These are phyloP conservation scores for Malurus leucopterus DNA, from an alignment of 2,797 vertebrate species.

Conservation along the genomic window DNA sequence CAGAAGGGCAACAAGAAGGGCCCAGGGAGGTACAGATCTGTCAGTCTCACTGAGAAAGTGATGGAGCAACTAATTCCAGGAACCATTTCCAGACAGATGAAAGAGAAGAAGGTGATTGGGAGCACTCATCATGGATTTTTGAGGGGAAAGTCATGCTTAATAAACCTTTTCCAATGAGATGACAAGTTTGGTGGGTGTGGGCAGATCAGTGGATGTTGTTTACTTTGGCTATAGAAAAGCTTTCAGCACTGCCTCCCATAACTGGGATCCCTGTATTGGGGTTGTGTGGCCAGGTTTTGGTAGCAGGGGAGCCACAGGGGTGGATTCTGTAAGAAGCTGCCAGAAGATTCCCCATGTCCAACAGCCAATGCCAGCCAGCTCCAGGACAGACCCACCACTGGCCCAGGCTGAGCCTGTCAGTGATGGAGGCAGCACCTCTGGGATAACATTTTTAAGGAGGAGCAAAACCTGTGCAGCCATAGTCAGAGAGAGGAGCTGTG, in stretches of 20 bases:
- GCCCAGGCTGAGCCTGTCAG: fast-evolving
- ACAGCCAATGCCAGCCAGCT: background rate
- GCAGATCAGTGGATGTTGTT: background rate
- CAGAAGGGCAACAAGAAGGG: background rate
- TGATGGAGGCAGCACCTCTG: fast-evolving
- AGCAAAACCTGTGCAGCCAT: background rate
- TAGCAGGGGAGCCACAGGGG: background rate
- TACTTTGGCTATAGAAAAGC: background rate
- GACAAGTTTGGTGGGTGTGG: background rate
- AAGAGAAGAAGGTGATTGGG: background rate
- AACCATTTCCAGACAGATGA: background rate
- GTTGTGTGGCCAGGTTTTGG: background rate
- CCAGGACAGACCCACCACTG: background rate
- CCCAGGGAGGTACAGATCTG: background rate
- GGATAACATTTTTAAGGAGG: background rate
- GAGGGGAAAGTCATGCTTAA: background rate
- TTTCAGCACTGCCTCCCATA: fast-evolving
- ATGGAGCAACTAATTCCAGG: background rate
- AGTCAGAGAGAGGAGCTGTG: background rate
- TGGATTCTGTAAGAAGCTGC: background rate
- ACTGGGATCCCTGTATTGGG: background rate
- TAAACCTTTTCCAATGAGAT: background rate
- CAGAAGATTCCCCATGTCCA: background rate
- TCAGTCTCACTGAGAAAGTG: background rate
- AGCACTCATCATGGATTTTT: background rate